phyloP scores from a whole-genome alignment of 2,888 invertebrate genomes.

The Lacanobia wlatinum region DNA sequence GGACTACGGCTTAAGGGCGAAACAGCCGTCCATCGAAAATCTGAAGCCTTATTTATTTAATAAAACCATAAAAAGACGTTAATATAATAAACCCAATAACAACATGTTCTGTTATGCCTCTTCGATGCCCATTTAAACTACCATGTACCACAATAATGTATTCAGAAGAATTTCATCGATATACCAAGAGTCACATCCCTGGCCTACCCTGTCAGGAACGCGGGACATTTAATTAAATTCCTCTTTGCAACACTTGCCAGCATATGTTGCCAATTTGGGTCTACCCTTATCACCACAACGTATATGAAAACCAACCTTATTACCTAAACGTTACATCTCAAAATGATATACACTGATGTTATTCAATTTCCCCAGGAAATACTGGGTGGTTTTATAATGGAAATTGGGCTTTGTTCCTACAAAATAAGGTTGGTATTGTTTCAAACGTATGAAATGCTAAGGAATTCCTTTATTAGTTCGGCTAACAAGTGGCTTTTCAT shows the following conservation, averaged over 20 bases:
- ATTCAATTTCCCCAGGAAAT: conserved; percentile 13
- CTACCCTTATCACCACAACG: conserved; percentile 37
- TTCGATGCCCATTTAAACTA: too few species aligned
- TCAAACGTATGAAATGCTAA: neutral
- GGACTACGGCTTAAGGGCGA: too few species aligned
- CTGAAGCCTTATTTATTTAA: too few species aligned
- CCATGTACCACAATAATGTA: neutral
- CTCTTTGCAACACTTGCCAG: conserved; percentile 82
- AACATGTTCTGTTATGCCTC: too few species aligned
- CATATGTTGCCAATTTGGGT: conserved; percentile 88
- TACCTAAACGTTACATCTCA: fast-evolving
- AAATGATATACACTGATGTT: conserved; percentile 32
- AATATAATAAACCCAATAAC: too few species aligned
- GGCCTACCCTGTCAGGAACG: conserved; percentile 74
- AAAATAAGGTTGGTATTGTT: conserved; percentile 15
- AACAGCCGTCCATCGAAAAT: too few species aligned
- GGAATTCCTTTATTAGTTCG: conserved; percentile 40
- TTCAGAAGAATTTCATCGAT: conserved; percentile 44
- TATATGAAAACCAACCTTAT: conserved; percentile 57
- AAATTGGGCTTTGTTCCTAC: conserved; percentile 7
- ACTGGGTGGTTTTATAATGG: neutral
- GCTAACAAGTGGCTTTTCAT: conserved; percentile 42
- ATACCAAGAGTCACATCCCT: conserved; percentile 62
- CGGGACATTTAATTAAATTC: conserved; percentile 92
- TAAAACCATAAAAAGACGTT: neutral